Conservation (phyloP, 2,113 vertebrate species). For the Actinemys pallida region DNA sequence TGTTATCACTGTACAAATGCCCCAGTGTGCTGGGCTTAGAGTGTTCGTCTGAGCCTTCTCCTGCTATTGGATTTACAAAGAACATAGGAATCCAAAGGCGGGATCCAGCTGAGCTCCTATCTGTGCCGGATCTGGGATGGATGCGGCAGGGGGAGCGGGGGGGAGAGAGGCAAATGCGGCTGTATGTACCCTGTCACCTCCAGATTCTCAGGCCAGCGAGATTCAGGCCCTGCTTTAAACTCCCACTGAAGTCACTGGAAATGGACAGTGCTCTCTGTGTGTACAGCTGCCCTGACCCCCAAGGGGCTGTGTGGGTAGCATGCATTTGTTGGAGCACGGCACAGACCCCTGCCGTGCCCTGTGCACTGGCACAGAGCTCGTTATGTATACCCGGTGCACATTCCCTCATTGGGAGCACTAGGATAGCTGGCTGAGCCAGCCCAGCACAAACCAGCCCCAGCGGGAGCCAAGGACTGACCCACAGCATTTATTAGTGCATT, state of each 20-base stretch:
- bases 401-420: not conserved
- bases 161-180: not conserved
- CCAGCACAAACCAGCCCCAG: not conserved
- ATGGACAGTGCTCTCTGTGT: not conserved
- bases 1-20: rapidly evolving
- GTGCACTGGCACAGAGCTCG: no score
- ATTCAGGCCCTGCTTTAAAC: no score
- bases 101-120: not conserved
- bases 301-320: no score
- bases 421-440: no score
- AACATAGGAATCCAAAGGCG: not conserved
- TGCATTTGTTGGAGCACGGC: no score
- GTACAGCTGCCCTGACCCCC: not conserved
- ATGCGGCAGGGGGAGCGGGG: not conserved
- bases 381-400: not conserved
- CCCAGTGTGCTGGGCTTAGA: not conserved
- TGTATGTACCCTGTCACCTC: no score
- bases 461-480: rapidly evolving
- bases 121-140: not conserved
- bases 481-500: rapidly evolving
- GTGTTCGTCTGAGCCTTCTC: not conserved
- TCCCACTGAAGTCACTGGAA: not conserved
- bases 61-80: not conserved
- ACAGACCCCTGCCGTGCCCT: no score
- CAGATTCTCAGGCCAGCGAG: not conserved